phyloP scores from a whole-genome alignment of 2,888 invertebrate genomes.

The Chymomyza caudatula region DNA sequence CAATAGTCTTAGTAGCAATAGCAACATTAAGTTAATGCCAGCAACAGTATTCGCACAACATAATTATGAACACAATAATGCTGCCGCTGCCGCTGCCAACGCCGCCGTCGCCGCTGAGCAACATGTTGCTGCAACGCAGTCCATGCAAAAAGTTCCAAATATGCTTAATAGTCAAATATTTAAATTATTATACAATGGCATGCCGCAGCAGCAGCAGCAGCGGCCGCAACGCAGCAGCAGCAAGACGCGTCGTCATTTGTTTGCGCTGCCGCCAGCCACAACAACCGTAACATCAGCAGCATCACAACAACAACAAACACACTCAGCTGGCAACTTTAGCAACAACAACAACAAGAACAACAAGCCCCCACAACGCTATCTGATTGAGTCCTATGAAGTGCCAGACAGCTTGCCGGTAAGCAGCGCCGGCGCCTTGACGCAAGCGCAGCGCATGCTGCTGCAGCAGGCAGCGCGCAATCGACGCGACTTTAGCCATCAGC shows the following conservation, averaged over 20 bases:
- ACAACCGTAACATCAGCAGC: constrained; percentile 22
- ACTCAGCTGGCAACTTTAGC: constrained; percentile 34
- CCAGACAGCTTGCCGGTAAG: constrained; percentile 47
- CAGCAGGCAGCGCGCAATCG: constrained; percentile 73
- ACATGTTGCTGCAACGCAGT: constrained; percentile 38
- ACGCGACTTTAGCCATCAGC: constrained; percentile 66
- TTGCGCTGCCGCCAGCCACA: background rate
- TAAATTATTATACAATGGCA: constrained; percentile 65
- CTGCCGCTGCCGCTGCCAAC: constrained; percentile 11
- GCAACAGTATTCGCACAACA: constrained; percentile 67
- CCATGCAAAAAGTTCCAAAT: constrained; percentile 77
- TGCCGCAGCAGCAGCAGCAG: constrained; percentile 31
- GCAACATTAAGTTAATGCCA: constrained; percentile 68
- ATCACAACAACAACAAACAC: constrained; percentile 17
- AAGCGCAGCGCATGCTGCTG: constrained; percentile 14
- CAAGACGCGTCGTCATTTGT: constrained; percentile 65
- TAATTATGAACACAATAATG: constrained; percentile 30
- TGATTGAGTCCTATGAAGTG: constrained; percentile 72
- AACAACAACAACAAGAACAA: constrained; percentile 39
- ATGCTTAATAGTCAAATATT: constrained; percentile 76
- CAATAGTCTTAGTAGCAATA: constrained; percentile 59
- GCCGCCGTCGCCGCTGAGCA: constrained; percentile 37
- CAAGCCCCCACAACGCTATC: constrained; percentile 30
- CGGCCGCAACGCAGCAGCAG: constrained; percentile 41
- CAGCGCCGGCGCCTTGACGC: background rate